phyloP scores from a whole-genome alignment of 2,797 vertebrate species.

The Lutra lutra region DNA sequence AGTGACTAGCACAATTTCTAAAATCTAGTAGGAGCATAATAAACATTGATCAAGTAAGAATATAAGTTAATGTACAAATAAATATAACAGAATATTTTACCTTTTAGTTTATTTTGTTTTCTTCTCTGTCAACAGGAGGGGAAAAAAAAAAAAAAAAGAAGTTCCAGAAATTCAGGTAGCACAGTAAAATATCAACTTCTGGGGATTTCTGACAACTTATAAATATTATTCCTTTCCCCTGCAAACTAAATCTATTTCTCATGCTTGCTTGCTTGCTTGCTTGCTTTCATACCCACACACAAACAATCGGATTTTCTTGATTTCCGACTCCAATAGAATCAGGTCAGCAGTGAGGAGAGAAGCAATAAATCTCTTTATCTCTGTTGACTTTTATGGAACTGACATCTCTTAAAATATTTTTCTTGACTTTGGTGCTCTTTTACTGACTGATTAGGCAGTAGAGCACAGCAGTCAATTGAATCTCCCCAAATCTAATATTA shows the following conservation, averaged over 20 bases:
- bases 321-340: slow-evolving; percentile 66
- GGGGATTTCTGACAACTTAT: slow-evolving; percentile 66
- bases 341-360: slow-evolving; percentile 78
- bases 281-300: slow-evolving; percentile 59
- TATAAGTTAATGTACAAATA: neutral
- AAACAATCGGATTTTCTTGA: slow-evolving; percentile 76
- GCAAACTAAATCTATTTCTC: slow-evolving; percentile 72
- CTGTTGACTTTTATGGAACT: slow-evolving; percentile 82
- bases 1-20: neutral
- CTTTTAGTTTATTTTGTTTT: slow-evolving; percentile 50
- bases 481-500: slow-evolving; percentile 83
- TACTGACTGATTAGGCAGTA: slow-evolving; percentile 80
- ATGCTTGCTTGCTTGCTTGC: slow-evolving; percentile 28
- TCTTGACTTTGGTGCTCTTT: slow-evolving; percentile 81
- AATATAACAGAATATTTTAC: neutral
- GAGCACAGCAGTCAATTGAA: slow-evolving; percentile 79
- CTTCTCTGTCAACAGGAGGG: neutral
- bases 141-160: neutral
- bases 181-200: slow-evolving; percentile 68
- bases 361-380: slow-evolving; percentile 83
- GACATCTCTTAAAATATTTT: slow-evolving; percentile 82
- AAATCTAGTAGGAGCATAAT: neutral
- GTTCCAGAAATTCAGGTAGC: slow-evolving; percentile 36
- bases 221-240: slow-evolving; percentile 67
- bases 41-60: slow-evolving; percentile 36